phyloP scores from a whole-genome alignment of 2,113 vertebrate species.

The Mustela lutreola region DNA sequence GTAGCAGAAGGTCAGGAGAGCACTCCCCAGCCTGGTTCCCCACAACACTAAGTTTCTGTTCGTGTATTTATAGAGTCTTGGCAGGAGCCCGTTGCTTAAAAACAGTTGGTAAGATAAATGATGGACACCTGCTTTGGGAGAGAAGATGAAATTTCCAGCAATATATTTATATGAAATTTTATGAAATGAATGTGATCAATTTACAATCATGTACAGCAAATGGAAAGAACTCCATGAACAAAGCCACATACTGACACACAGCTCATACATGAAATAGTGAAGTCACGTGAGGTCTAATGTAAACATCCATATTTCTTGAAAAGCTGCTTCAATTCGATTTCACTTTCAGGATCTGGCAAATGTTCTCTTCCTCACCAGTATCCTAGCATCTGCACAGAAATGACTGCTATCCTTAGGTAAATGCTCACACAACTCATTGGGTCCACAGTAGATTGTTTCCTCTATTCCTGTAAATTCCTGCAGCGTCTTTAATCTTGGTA shows the following conservation, averaged over 20 bases:
- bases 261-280: background rate
- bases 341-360: constrained; percentile 31
- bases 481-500: background rate
- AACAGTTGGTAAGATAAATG: constrained; percentile 41
- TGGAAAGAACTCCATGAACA: background rate
- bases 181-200: background rate
- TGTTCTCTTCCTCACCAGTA: background rate
- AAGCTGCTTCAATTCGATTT: background rate
- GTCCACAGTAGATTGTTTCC: background rate
- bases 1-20: background rate
- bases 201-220: background rate
- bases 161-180: background rate
- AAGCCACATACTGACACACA: background rate
- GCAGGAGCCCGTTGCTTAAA: background rate
- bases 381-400: background rate
- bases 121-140: background rate
- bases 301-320: background rate
- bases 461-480: background rate
- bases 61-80: background rate
- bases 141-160: background rate
- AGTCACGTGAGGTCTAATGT: background rate
- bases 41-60: background rate
- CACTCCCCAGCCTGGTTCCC: fast-evolving
- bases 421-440: background rate
- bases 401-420: background rate